A percentile compares a stretch with the other conserved stretches of the same genome.
Conservation (phyloP, 2,113 vertebrate species). For the Eidolon helvum region DNA sequence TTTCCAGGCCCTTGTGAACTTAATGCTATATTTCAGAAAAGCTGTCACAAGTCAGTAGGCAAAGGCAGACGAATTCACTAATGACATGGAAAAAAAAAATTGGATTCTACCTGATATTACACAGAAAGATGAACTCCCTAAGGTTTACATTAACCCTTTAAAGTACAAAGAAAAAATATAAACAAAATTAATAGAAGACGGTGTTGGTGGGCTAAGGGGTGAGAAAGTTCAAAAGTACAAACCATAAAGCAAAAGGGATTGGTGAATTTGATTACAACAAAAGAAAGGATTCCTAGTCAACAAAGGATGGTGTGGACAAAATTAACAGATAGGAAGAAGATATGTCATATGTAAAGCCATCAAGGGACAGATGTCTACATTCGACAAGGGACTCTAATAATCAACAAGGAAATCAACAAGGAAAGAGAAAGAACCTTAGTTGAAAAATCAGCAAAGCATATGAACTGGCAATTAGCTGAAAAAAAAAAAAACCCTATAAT, state of each 20-base stretch:
- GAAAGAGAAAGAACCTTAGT: background rate
- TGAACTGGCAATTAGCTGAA: background rate
- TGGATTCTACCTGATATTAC: background rate
- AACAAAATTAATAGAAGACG: background rate
- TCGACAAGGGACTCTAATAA: background rate
- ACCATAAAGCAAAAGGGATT: background rate
- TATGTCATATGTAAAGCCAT: background rate
- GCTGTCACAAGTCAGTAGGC: background rate
- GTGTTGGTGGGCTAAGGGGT: background rate
- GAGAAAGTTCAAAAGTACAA: background rate
- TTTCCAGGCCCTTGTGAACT: background rate
- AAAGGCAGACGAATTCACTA: background rate
- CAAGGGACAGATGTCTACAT: background rate
- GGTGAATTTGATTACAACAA: background rate
- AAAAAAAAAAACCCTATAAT: background rate
- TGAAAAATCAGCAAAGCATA: constrained; percentile 7
- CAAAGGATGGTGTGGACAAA: background rate
- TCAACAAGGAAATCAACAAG: background rate
- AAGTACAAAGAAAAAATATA: background rate
- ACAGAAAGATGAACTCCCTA: background rate
- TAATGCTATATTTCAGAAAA: background rate
- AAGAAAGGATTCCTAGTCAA: background rate
- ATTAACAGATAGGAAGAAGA: background rate
- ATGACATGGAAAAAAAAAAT: background rate
- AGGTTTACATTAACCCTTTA: background rate